Evolutionary conservation across 2,113 vertebrate genomes (phyloP).

Genomic region (Leucoraja erinaceus): DNA sequence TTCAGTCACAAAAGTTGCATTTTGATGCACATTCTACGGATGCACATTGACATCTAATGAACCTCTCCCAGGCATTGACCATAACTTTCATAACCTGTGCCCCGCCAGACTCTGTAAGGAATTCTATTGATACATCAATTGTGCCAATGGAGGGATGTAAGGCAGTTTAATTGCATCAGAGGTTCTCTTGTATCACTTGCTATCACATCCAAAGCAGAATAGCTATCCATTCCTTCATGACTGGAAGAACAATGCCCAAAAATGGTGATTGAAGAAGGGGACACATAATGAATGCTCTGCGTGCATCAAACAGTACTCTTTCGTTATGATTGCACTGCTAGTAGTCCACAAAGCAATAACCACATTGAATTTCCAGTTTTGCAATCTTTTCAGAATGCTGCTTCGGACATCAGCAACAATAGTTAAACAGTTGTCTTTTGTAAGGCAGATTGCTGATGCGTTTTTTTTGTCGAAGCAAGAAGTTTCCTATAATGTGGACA

Average conservation of each 20-base stretch:
- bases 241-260: neutral
- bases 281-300: neutral
- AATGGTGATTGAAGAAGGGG: neutral
- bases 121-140: neutral
- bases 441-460: neutral
- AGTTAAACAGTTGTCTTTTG: neutral
- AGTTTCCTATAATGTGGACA: neutral
- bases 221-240: neutral
- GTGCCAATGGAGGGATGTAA: neutral
- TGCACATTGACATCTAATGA: neutral
- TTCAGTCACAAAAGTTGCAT: too few species aligned
- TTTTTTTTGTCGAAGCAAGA: neutral
- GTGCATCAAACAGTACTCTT: neutral
- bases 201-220: neutral
- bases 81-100: neutral
- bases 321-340: neutral
- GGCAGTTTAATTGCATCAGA: neutral
- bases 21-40: too few species aligned
- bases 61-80: neutral
- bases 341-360: neutral
- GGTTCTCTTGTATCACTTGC: neutral
- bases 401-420: neutral
- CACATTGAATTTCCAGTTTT: neutral
- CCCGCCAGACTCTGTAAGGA: neutral
- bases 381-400: neutral